A percentile compares a stretch with the other conserved stretches of the same genome.
Evolutionary conservation across 2,888 invertebrate genomes (phyloP).

Genomic region (Drepanosiphum platanoidis): DNA sequence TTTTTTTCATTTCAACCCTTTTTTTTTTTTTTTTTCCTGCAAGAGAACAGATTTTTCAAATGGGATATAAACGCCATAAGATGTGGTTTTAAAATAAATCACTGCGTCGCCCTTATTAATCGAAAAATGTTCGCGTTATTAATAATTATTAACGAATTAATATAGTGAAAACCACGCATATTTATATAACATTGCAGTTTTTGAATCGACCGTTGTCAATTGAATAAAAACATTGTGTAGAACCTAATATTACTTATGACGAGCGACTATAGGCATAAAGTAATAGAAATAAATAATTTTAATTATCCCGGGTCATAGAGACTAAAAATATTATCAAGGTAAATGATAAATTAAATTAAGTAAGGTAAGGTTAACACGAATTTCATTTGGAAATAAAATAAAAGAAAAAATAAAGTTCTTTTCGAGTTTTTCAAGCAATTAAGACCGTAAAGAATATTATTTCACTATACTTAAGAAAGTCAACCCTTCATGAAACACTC

Average conservation of each 20-base stretch:
- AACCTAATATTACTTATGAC: not conserved
- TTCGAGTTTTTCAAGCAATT: not conserved
- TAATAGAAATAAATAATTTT: not conserved
- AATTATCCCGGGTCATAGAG: not conserved
- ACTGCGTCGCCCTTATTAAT: not conserved
- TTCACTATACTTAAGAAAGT: not conserved
- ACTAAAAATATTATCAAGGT: not conserved
- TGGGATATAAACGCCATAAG: not conserved
- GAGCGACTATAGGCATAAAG: not conserved
- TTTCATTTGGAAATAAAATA: not conserved
- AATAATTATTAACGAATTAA: not conserved
- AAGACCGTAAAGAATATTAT: not conserved
- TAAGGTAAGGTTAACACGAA: not conserved
- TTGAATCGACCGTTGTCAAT: too few species aligned
- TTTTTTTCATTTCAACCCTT: not conserved
- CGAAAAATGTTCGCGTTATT: not conserved
- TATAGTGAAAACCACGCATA: not conserved
- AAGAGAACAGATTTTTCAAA: not conserved
- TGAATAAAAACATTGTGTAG: not conserved
- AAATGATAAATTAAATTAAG: not conserved
- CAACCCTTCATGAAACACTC: not conserved
- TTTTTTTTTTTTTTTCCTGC: not conserved
- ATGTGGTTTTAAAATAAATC: conserved; percentile 29
- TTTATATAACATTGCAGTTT: not conserved
- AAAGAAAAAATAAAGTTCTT: not conserved